These are phyloP conservation scores for Stichodactyla mertensii DNA, from an alignment of 64 coral and sea anemone genomes.

Conservation along the genomic window DNA sequence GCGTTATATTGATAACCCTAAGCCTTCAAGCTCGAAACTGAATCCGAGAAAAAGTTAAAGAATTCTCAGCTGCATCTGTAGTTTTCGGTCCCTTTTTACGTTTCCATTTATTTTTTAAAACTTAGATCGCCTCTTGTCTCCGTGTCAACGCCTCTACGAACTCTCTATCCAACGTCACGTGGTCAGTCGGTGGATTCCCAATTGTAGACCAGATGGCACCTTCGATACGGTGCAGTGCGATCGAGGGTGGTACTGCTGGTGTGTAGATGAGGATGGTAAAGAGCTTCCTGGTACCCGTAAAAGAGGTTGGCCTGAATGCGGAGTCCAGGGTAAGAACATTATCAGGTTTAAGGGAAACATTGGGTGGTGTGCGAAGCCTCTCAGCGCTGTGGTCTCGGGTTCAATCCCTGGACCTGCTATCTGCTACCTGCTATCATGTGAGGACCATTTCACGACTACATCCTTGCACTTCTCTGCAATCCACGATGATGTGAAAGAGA, in stretches of 20 bases:
- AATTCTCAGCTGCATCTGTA: not conserved
- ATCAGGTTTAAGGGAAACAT: no score
- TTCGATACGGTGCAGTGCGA: conserved; percentile 74
- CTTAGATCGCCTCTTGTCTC: conserved; percentile 31
- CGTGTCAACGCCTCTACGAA: conserved; percentile 54
- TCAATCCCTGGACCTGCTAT: no score
- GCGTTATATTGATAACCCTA: no score
- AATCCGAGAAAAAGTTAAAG: not conserved
- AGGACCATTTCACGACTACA: no score
- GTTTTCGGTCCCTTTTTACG: not conserved
- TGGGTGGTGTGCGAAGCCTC: no score
- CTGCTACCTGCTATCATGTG: no score
- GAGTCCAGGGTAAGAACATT: conserved; percentile 41
- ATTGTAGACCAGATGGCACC: conserved; percentile 69
- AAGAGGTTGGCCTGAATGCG: conserved; percentile 79
- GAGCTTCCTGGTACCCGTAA: conserved; percentile 62
- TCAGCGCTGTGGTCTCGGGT: no score
- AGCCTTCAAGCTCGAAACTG: no score
- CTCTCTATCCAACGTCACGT: conserved; percentile 66
- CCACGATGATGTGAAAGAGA: no score
- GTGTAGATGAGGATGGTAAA: conserved; percentile 63
- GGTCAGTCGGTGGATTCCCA: conserved; percentile 69
- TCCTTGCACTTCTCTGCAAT: no score
- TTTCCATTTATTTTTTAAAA: not conserved
- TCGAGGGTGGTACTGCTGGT: conserved; percentile 84